Evolutionary conservation across 2,888 invertebrate genomes (phyloP), one percentile per base, ranked within the genome.

Genomic region (Drosophila demipolita): DNA sequence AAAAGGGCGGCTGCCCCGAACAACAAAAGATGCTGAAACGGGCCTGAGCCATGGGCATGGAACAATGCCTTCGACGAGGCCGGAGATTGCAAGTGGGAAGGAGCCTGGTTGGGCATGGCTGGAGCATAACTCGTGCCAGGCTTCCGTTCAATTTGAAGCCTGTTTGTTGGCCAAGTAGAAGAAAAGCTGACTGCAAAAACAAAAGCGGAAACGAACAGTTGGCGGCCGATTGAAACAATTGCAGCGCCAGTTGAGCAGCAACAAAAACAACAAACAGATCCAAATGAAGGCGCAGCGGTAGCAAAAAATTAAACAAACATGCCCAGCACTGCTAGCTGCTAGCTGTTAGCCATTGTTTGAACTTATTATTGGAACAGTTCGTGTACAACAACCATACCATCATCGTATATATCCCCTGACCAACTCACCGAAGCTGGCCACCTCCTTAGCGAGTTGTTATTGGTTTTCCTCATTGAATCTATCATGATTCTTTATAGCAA

Each of bases 121-220:
- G 75, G 80, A 60, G 82, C 83, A 85, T 85, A 85, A 75, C 85
- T 87, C 83, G 86, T 83, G 79, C 73, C 80, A 52, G 60, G 87
- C 82, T 86, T 86, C 86, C 86, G 89, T 86, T 88, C 87, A 86
- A 86, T 88, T 86, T 86, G 86, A 88, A 88, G 86, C 84, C 87
- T 86, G 89, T 86, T 88, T 88, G 84, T 77, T 79, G 83, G 79
- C 83, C 76, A 81, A 80, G 83, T 71, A 76, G 75, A 87, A 77
- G 85, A 71, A 87, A 72, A 75, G 73, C 73, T 71, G 73, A 58
- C 61, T 66, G 75, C 78, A 82, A 84, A 85, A 87, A 87, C 84
- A 85, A 87, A 81, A 71, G 73, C 88, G 84, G 88, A 85, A 85
- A 74, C 86, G 88, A 85, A 59, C 88, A 87, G 85, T 87, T 85